These are phyloP conservation scores for Morus bassanus DNA, from an alignment of 2,797 vertebrate species.

Conservation along the genomic window DNA sequence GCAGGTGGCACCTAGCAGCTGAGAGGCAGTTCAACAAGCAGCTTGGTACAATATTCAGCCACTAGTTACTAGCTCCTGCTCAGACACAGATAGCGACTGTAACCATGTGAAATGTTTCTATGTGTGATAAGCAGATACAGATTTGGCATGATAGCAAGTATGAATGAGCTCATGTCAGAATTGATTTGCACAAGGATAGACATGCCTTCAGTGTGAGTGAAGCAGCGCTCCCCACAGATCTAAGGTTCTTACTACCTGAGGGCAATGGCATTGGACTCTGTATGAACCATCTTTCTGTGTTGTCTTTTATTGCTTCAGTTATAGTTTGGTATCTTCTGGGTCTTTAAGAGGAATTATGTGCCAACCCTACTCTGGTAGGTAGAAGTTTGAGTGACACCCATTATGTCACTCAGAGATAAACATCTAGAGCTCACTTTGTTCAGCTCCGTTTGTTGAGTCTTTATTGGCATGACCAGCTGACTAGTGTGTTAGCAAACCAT, in stretches of 20 bases:
- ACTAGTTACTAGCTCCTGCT: background rate
- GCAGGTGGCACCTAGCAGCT: background rate
- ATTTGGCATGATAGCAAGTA: background rate
- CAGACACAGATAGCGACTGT: background rate
- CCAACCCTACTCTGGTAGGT: background rate
- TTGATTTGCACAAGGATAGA: background rate
- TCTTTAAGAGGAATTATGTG: background rate
- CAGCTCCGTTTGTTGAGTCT: background rate
- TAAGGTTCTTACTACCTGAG: background rate
- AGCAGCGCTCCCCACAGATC: background rate
- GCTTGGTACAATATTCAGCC: background rate
- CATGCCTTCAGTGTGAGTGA: background rate
- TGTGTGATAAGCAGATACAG: background rate
- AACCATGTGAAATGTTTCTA: background rate
- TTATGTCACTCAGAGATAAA: background rate
- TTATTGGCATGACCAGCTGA: background rate
- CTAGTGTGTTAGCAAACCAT: background rate
- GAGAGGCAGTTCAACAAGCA: background rate
- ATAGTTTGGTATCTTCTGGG: background rate
- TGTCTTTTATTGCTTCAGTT: background rate
- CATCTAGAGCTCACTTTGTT: background rate
- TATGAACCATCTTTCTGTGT: background rate
- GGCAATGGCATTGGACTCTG: background rate
- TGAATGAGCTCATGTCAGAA: constrained; percentile 15
- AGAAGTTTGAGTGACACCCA: background rate